A percentile compares a stretch with the other conserved stretches of the same genome.
phyloP scores from a whole-genome alignment of 2,113 vertebrate species.

The Neodon shergylaensis region DNA sequence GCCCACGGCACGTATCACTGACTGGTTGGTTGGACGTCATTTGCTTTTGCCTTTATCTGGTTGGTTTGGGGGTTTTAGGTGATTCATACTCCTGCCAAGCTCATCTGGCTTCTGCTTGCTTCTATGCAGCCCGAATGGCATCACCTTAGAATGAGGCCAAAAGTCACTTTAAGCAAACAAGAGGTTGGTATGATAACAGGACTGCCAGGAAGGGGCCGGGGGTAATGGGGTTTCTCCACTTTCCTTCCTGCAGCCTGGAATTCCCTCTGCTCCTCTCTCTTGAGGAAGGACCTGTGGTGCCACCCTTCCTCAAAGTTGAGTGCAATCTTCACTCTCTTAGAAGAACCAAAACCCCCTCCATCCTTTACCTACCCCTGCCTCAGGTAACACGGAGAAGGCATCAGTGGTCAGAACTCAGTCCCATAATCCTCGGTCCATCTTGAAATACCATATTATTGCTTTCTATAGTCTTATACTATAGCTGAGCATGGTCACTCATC shows the following conservation, averaged over 20 bases:
- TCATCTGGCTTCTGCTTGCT: not conserved
- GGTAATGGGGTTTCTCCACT: not conserved
- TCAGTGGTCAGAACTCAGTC: not conserved
- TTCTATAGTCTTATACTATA: not conserved
- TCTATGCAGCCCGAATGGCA: not conserved
- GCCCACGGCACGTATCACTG: not conserved
- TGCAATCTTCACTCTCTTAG: not conserved
- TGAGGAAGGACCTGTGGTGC: not conserved
- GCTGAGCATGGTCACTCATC: not conserved
- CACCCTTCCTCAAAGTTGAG: not conserved
- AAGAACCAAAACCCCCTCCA: not conserved
- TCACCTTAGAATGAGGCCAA: not conserved
- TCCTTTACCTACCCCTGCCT: not conserved
- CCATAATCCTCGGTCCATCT: not conserved
- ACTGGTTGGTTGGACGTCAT: not conserved
- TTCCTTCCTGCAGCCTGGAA: not conserved
- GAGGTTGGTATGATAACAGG: not conserved
- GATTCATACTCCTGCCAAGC: not conserved
- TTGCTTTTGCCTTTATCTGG: not conserved
- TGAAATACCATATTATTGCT: not conserved
- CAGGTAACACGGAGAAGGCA: not conserved
- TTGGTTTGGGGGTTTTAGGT: not conserved
- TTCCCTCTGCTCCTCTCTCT: not conserved
- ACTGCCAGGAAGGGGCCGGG: fast-evolving
- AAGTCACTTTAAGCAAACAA: not conserved